phyloP scores from a whole-genome alignment of 2,113 vertebrate species.

The Anoplopoma fimbria region DNA sequence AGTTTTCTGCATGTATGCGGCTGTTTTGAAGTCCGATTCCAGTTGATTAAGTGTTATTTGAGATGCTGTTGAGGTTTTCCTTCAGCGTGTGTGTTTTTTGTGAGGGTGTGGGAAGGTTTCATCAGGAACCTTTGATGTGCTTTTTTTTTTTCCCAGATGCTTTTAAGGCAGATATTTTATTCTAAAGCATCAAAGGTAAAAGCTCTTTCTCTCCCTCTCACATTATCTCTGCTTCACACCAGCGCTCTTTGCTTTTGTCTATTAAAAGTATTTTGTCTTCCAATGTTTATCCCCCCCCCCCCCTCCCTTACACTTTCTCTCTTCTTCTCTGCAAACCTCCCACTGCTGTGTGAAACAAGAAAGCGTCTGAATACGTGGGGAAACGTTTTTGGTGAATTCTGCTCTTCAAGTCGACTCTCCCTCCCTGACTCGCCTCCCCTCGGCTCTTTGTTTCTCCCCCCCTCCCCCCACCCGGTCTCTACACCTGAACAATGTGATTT shows the following conservation, averaged over 20 bases:
- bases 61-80: conserved; percentile 9
- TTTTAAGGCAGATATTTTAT: conserved; percentile 58
- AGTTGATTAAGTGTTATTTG: conserved; percentile 27
- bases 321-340: neutral
- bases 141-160: conserved; percentile 33
- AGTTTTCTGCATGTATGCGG: neutral
- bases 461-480: neutral
- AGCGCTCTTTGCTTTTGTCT: neutral
- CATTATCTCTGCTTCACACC: neutral
- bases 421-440: neutral
- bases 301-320: neutral
- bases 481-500: conserved; percentile 22
- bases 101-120: conserved; percentile 19
- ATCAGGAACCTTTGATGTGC: conserved; percentile 52
- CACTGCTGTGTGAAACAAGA: neutral
- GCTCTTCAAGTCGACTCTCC: neutral
- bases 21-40: neutral
- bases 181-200: conserved; percentile 47
- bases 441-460: conserved; percentile 19
- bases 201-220: neutral
- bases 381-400: neutral
- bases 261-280: conserved; percentile 2
- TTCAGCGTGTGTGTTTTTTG: conserved; percentile 1
- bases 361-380: neutral
- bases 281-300: neutral